These are phyloP conservation scores for Platycheirus albimanus DNA, from an alignment of 2,888 invertebrate genomes.

Conservation along the genomic window DNA sequence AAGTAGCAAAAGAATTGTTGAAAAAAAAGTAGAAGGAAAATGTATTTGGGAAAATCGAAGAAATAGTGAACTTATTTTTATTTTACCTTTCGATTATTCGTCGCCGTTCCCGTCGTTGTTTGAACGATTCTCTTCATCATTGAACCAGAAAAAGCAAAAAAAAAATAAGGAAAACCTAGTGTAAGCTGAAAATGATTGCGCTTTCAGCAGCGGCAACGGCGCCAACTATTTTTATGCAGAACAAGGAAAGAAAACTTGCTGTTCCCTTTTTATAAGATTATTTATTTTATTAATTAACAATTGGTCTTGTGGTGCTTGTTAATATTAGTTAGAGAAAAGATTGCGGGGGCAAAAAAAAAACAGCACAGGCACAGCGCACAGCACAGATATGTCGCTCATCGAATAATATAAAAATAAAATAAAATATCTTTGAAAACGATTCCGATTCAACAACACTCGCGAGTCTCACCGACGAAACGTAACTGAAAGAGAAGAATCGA, in stretches of 20 bases:
- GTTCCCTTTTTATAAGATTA: constrained; percentile 25
- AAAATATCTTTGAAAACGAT: constrained; percentile 43
- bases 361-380: too few relatives aligned
- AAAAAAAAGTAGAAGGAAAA: background rate
- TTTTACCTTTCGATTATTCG: constrained; percentile 71
- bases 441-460: constrained; percentile 71
- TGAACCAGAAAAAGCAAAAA: constrained; percentile 29
- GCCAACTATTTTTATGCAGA: constrained; percentile 58
- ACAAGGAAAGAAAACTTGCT: constrained; percentile 41
- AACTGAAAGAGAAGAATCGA: constrained; percentile 74
- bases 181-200: constrained; percentile 61
- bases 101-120: constrained; percentile 59
- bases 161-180: constrained; percentile 49
- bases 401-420: constrained; percentile 56
- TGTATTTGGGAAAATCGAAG: constrained; percentile 1
- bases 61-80: constrained; percentile 48
- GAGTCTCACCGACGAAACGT: constrained; percentile 73
- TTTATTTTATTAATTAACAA: constrained; percentile 23
- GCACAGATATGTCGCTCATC: constrained; percentile 63
- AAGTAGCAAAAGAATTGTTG: constrained; percentile 18
- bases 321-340: constrained; percentile 44
- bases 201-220: constrained; percentile 65
- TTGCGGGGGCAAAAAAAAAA: constrained; percentile 57
- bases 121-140: constrained; percentile 73
- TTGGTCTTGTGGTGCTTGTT: constrained; percentile 33